Evolutionary conservation across 2,888 invertebrate species (phyloP).

Genomic region (Eupithecia exiguata): DNA sequence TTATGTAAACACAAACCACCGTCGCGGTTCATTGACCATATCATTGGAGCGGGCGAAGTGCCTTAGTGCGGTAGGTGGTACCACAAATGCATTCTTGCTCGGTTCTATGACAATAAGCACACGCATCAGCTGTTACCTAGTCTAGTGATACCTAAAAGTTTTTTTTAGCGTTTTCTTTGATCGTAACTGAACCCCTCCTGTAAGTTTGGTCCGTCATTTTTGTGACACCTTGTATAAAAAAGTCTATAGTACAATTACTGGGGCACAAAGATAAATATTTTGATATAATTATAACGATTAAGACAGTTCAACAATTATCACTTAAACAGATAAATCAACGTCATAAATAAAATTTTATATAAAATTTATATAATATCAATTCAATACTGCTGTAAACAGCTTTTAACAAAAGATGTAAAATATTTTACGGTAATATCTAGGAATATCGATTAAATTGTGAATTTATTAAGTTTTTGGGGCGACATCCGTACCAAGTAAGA

Average conservation of each 20-base stretch:
- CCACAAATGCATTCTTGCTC: no score
- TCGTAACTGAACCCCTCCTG: no score
- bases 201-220: no score
- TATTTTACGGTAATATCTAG: background rate
- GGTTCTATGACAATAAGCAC: no score
- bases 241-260: slow-evolving; percentile 8
- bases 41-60: no score
- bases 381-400: slow-evolving; percentile 22
- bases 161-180: no score
- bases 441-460: background rate
- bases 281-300: slow-evolving; percentile 16
- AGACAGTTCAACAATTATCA: background rate
- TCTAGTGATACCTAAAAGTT: no score
- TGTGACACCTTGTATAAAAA: background rate
- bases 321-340: slow-evolving; percentile 17
- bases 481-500: background rate
- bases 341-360: slow-evolving; percentile 17
- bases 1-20: no score
- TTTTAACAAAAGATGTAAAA: slow-evolving; percentile 11
- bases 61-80: no score
- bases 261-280: slow-evolving; percentile 23
- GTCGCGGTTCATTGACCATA: no score
- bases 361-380: slow-evolving; percentile 5
- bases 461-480: slow-evolving; percentile 4
- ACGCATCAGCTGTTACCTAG: no score